Evolutionary conservation across 2,113 vertebrate species (phyloP).

Genomic region (Cavia porcellus): DNA sequence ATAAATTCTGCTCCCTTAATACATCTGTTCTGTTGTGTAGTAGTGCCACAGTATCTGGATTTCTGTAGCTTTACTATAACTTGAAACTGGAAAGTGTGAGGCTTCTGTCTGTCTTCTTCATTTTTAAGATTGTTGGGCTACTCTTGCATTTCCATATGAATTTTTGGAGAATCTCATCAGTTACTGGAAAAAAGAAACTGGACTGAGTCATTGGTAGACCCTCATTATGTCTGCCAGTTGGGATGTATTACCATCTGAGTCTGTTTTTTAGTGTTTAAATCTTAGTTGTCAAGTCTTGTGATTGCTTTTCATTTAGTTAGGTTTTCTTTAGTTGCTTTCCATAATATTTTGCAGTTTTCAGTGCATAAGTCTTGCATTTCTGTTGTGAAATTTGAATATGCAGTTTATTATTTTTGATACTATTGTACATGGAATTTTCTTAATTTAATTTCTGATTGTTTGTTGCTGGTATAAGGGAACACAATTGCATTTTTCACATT

Average conservation of each 20-base stretch:
- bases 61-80: background rate
- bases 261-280: background rate
- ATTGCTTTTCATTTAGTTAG: background rate
- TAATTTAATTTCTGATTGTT: background rate
- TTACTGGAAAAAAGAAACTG: background rate
- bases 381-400: slow-evolving; percentile 14
- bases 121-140: slow-evolving; percentile 1
- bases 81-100: background rate
- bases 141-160: background rate
- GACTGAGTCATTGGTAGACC: background rate
- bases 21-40: background rate
- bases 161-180: background rate
- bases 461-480: background rate
- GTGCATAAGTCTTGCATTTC: background rate
- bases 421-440: background rate
- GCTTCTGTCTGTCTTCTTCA: background rate
- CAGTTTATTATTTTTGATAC: slow-evolving; percentile 27
- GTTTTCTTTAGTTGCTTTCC: background rate
- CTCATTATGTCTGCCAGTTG: background rate
- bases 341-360: background rate
- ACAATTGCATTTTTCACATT: slow-evolving; percentile 25
- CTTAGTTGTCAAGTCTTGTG: background rate
- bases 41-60: background rate
- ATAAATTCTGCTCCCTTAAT: background rate
- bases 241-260: background rate